Conservation (phyloP, 2,113 vertebrate species). For the Apodemus speciosus region DNA sequence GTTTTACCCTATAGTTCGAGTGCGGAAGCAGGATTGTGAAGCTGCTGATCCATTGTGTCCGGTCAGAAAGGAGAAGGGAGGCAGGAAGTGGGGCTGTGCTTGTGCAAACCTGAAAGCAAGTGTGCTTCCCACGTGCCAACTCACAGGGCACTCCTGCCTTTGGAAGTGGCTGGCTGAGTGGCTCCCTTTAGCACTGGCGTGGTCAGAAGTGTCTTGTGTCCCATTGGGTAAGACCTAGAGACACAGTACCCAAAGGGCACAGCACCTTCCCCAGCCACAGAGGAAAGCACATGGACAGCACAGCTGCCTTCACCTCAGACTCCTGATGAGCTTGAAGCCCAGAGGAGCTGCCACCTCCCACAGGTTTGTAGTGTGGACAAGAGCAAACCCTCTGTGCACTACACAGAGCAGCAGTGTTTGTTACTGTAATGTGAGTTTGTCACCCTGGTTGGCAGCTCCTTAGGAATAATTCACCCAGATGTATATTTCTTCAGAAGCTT, state of each 20-base stretch:
- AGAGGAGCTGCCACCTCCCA: fast-evolving
- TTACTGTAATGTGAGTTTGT: fast-evolving
- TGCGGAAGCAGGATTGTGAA: background rate
- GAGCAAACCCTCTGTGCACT: background rate
- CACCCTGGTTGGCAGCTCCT: too few species aligned
- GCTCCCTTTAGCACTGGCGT: background rate
- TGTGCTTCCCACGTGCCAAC: background rate
- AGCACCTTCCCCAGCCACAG: background rate
- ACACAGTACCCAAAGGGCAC: fast-evolving
- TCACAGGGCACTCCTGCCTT: background rate
- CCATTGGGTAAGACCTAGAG: fast-evolving
- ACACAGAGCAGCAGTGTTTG: too few species aligned
- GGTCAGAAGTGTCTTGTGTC: fast-evolving
- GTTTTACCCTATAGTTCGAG: background rate
- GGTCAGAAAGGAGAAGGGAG: background rate
- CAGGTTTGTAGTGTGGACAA: fast-evolving
- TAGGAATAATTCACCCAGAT: background rate
- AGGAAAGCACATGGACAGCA: background rate
- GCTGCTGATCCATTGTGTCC: background rate
- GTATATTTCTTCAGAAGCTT: background rate
- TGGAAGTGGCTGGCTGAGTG: background rate
- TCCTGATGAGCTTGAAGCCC: fast-evolving
- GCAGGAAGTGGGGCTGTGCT: background rate
- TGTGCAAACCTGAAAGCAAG: background rate
- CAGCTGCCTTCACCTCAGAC: background rate